Base-by-base conservation (phyloP, 2,797 vertebrate species). In the Neostethus bicornis region DNA sequence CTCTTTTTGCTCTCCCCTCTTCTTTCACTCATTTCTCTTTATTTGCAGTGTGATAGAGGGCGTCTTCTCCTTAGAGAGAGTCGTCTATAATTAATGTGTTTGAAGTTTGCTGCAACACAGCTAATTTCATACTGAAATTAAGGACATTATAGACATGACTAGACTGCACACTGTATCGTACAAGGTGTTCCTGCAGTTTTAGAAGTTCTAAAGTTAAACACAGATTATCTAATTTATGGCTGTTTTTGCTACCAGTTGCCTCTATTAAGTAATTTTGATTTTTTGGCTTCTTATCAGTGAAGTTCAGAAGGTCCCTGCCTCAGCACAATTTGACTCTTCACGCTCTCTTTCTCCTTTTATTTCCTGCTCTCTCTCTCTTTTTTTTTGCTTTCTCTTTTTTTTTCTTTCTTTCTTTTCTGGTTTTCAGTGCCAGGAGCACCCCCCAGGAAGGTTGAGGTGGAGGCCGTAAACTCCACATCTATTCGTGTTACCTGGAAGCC, bases 401-500 rank as follows among this genome's bases (percentile, higher is more conserved):
- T 53, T 2, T 51, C 44, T 16, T 49, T 39, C 17, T 2, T 25
- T 17, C 7, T 48, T 44, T 57, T 63, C 41, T 66, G 58, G 12
- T 49, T 53, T 53, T 6, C 85, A 94, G 93, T 94, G 93, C 94
- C 94, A 0, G 93, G 93, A 20, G 93, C 92, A 0, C 93, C 93
- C 24, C 94, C 94, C 0, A 86, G 95, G 67, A 96, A 96, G 77
- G 92, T 97, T 61, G 95, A 97, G 80, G 94, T 94, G 1, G 95
- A 96, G 57, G 93, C 93, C 0, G 85, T 95, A 66, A 98, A 97
- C 72, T 96, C 96, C 0, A 98, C 96, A 2, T 91, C 95, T 20
- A 94, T 98, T 79, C 87, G 89, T 13, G 94, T 98, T 58, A 93
- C 94, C 80, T 98, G 96, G 96, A 97, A 96, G 84, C 91, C 95